Base-by-base conservation (phyloP, 2,888 invertebrate genomes). In the Habrosyne pyritoides region DNA sequence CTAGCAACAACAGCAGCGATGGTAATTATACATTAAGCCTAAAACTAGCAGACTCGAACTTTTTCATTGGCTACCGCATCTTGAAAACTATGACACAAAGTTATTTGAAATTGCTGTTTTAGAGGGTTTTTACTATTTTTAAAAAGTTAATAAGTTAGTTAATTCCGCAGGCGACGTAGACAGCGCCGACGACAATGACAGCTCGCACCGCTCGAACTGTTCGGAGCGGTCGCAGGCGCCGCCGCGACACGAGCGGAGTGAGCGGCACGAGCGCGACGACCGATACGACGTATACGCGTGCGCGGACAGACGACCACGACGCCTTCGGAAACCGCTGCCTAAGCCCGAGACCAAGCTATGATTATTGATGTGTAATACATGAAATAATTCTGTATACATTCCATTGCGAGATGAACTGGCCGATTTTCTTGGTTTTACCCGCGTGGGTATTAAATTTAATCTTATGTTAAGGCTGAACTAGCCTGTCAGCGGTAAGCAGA, bases 1-100 rank as follows among this genome's bases (percentile, higher is more conserved):
- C 96, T 10, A 97, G 97, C 67, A 97, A 97, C 36, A 97, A 97
- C 76, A 97, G 97, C 73, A 97, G 97, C 69, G 97, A 97, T 76
- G 97, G 97, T 96, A 79, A 86, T 81, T 74, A 33, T n/a, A 46
- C 47, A 47, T 24, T 7, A 24, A 7, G 55, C 47, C 24, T 18
- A 46, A 8, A 8, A 24, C 14, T 18, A 53, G n/a, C n/a, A n/a
- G n/a, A n/a, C n/a, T n/a, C n/a, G n/a, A n/a, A n/a, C n/a, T n/a
- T n/a, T n/a, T n/a, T n/a, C n/a, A n/a, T n/a, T n/a, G n/a, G n/a
- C n/a, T n/a, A n/a, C n/a, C n/a, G n/a, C n/a, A n/a, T n/a, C n/a
- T n/a, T n/a, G n/a, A n/a, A n/a, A n/a, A n/a, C n/a, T n/a, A n/a
- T n/a, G n/a, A n/a, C n/a, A n/a, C n/a, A n/a, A n/a, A n/a, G n/a